Percentiles rank a stretch among this genome's conserved stretches.
phyloP scores from a whole-genome alignment of 2,888 invertebrate genomes.

The Hydrotaea cyrtoneurina region DNA sequence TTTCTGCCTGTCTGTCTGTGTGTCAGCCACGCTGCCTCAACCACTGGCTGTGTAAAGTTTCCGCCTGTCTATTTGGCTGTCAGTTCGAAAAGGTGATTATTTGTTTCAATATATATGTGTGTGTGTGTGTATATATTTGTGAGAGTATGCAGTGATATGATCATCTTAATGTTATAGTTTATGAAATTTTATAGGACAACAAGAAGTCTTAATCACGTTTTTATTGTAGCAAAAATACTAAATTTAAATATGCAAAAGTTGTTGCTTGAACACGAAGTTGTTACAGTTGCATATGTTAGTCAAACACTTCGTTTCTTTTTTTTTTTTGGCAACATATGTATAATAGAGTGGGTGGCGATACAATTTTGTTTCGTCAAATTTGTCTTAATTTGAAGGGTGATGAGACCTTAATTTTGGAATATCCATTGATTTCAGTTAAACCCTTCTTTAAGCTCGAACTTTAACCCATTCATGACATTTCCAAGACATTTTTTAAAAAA shows the following conservation, averaged over 20 bases:
- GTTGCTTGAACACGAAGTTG: slow-evolving; percentile 1
- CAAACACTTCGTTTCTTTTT: not conserved
- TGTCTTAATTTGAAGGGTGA: no score
- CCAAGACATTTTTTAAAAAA: no score
- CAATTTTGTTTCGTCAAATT: no score
- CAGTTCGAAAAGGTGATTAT: slow-evolving; percentile 42
- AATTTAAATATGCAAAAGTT: slow-evolving; percentile 29
- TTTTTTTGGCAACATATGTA: slow-evolving; percentile 35
- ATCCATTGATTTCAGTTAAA: no score
- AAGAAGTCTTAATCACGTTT: slow-evolving; percentile 67
- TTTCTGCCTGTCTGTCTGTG: not conserved
- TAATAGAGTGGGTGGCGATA: not conserved
- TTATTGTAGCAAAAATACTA: slow-evolving; percentile 57
- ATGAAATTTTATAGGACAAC: slow-evolving; percentile 64
- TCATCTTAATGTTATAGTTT: slow-evolving; percentile 64
- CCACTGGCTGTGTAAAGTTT: slow-evolving; percentile 14
- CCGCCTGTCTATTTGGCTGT: not conserved
- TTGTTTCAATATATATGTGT: slow-evolving; percentile 29
- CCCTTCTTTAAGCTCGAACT: no score
- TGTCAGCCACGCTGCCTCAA: not conserved
- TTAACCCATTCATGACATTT: no score
- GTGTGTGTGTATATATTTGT: not conserved
- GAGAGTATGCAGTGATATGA: slow-evolving; percentile 33
- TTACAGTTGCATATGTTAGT: slow-evolving; percentile 11
- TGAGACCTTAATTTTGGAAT: no score